These are phyloP conservation scores for Xiphophorus hellerii DNA, from an alignment of 2,113 vertebrate species.

Conservation along the genomic window DNA sequence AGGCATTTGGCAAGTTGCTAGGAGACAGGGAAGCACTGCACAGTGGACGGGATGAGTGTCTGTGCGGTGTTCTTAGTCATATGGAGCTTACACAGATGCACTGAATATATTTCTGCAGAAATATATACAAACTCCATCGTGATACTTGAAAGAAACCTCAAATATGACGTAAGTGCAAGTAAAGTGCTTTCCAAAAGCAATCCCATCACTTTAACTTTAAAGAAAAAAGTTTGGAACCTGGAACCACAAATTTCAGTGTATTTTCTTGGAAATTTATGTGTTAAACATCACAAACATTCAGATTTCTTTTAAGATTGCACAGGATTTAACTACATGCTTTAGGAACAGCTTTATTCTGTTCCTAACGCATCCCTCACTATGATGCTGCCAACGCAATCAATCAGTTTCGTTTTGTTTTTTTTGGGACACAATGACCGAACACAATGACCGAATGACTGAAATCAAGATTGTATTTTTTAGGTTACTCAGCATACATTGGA, in stretches of 20 bases:
- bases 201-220: no score
- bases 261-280: not conserved
- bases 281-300: not conserved
- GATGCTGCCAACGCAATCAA: not conserved
- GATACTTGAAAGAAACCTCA: constrained; percentile 6
- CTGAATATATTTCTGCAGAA: constrained; percentile 41
- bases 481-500: no score
- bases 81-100: constrained; percentile 56
- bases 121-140: constrained; percentile 47
- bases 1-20: constrained; percentile 74
- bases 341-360: not conserved
- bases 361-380: not conserved
- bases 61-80: constrained; percentile 56
- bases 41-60: constrained; percentile 50
- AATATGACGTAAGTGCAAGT: constrained; percentile 16
- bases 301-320: not conserved
- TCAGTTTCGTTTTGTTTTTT: not conserved
- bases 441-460: not conserved
- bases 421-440: not conserved
- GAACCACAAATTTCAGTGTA: no score
- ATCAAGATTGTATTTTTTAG: no score
- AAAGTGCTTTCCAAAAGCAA: not conserved
- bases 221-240: no score
- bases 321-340: not conserved
- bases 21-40: constrained; percentile 68